Conservation (phyloP, 2,888 invertebrate genomes). For the Notocelia uddmanniana region DNA sequence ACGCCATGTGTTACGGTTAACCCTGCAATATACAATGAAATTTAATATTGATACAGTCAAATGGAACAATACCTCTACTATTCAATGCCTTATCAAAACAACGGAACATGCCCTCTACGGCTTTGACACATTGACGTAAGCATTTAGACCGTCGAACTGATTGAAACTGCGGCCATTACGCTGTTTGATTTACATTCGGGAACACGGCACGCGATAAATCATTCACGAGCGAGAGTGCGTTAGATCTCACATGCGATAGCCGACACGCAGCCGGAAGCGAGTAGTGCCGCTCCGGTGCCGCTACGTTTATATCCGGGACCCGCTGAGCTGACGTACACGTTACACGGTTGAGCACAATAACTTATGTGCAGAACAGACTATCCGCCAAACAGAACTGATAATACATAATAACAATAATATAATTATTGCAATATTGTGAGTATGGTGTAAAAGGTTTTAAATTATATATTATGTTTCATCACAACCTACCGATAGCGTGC, state of each 20-base stretch:
- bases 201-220: constrained; percentile 43
- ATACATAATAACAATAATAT: too few species aligned
- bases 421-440: too few species aligned
- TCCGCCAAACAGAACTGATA: too few species aligned
- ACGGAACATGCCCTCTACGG: neutral
- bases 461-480: too few species aligned
- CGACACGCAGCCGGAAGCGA: constrained; percentile 28
- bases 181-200: constrained; percentile 43
- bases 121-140: constrained; percentile 21
- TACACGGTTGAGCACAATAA: neutral
- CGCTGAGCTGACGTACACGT: constrained; percentile 18
- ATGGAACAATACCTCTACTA: neutral
- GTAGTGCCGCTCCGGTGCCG: neutral
- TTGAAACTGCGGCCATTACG: constrained; percentile 38
- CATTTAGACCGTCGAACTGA: constrained; percentile 23
- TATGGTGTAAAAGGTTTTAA: too few species aligned
- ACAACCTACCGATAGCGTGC: too few species aligned
- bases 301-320: neutral
- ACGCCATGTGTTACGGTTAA: neutral
- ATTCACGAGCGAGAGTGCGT: constrained; percentile 39
- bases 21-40: neutral
- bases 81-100: neutral
- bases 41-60: neutral
- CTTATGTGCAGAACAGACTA: too few species aligned
- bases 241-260: constrained; percentile 45